Evolutionary conservation across 2,797 vertebrate species (phyloP), one percentile per base, ranked within the genome.

Genomic region (Rhinichthys osculus): DNA sequence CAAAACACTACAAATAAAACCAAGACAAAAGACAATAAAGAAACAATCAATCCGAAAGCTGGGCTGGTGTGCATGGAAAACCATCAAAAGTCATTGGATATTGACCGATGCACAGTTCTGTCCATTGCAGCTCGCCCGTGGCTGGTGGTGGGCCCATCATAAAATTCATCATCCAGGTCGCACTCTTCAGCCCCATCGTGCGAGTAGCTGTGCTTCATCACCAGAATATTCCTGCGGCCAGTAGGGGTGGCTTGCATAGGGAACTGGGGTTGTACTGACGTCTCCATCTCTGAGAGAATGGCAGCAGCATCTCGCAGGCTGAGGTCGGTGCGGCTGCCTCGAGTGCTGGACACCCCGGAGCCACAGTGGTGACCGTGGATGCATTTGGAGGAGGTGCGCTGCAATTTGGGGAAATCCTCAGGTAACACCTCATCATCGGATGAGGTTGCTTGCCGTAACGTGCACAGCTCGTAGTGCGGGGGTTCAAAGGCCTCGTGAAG

Each of bases 281-380:
- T 42, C 62, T 87, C 70, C 44, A 80, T 90, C 0, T 98, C 97
- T 2, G 95, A 90, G 57, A 96, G 88, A 64, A 96, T 90, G 38
- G 95, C 92, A 50, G 90, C 86, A 44, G 89, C 88, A 0, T 95
- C 94, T 91, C 93, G 94, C 90, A 95, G 93, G 93, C 96, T 96
- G 94, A 97, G 95, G 94, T 96, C 96, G 86, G 92, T 96, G 93
- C 94, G 96, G 93, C 96, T 97, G 90, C 96, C 96, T 83, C 95
- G 95, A 73, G 91, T 89, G 81, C 95, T 97, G 88, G 96, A 97
- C 64, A 96, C 93, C 81, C 96, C 96, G 11, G 97, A 98, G 90
- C 98, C 98, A 89, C 98, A 99, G 95, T 99, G 98, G 94, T 99
- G 98, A 93, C 98, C 97, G 2, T 97, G 97, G 90, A 98, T 94